phyloP scores from a whole-genome alignment of 2,888 invertebrate genomes.

The Tachina fera region DNA sequence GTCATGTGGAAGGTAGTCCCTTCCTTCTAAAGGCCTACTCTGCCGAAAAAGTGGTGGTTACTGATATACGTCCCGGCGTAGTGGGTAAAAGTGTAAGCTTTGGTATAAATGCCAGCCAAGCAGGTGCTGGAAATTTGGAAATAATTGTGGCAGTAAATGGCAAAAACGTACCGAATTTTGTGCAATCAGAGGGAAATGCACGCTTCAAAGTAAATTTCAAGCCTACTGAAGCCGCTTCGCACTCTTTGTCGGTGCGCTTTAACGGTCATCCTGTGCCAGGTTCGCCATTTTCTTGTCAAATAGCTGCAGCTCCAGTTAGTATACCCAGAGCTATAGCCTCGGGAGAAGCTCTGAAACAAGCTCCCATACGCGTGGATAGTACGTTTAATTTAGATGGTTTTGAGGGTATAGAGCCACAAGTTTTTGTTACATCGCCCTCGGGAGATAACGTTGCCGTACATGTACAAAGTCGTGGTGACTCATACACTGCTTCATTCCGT shows the following conservation, averaged over 20 bases:
- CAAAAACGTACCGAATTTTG: constrained; percentile 98
- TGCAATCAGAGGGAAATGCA: constrained; percentile 98
- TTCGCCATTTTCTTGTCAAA: constrained; percentile 96
- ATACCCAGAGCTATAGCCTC: constrained; percentile 85
- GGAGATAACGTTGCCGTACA: constrained; percentile 90
- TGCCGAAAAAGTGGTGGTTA: constrained; percentile 96
- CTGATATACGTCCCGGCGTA: constrained; percentile 94
- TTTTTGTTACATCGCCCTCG: constrained; percentile 92
- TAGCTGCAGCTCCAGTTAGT: constrained; percentile 85
- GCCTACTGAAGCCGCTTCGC: constrained; percentile 95
- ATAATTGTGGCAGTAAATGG: constrained; percentile 98
- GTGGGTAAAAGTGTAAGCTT: constrained; percentile 97
- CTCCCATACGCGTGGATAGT: constrained; percentile 84
- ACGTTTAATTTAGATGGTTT: constrained; percentile 85
- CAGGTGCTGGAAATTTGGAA: constrained; percentile 97
- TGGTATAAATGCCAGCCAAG: constrained; percentile 92
- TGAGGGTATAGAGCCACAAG: constrained; percentile 86
- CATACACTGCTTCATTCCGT: constrained; percentile 90
- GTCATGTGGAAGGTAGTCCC: constrained; percentile 96
- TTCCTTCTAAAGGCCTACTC: constrained; percentile 98
- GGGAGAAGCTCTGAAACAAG: constrained; percentile 82
- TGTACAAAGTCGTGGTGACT: constrained; percentile 85
- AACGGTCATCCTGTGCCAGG: constrained; percentile 92
- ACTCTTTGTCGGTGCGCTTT: constrained; percentile 94
- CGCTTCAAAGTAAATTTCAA: constrained; percentile 97